Percentiles rank a stretch among this genome's conserved stretches.
These are phyloP conservation scores for Drosophila sp. DNA, from an alignment of 1,140 invertebrate genomes.

Conservation along the genomic window DNA sequence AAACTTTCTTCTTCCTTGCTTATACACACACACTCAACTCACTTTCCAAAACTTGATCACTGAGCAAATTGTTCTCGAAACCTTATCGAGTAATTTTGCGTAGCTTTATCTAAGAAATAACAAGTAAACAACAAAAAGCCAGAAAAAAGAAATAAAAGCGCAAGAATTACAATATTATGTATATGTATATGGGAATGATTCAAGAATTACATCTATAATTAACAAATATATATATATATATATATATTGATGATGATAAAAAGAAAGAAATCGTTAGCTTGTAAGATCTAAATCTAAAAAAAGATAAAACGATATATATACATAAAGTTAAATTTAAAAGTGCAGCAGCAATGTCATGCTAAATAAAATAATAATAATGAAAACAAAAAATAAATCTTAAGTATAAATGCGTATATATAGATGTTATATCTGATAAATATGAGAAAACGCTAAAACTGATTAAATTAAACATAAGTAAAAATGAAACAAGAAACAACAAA, in stretches of 20 bases:
- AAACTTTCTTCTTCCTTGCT: not conserved
- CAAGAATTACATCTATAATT: not conserved
- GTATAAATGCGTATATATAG: conserved; percentile 63
- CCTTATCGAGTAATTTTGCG: not conserved
- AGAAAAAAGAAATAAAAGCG: conserved; percentile 7
- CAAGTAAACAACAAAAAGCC: conserved; percentile 24
- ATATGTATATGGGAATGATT: conserved; percentile 40
- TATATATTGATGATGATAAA: not conserved
- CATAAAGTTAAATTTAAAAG: conserved; percentile 54
- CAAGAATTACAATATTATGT: conserved; percentile 45
- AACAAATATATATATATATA: not conserved
- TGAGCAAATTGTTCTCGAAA: conserved; percentile 16
- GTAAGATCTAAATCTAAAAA: conserved; percentile 40
- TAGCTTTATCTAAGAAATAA: conserved; percentile 12
- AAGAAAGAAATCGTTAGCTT: conserved; percentile 21
- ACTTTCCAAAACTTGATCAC: conserved; percentile 21
- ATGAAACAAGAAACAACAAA: conserved; percentile 53
- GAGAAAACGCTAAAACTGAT: conserved; percentile 76
- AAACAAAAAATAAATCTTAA: conserved; percentile 62
- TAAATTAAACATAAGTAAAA: conserved; percentile 70
- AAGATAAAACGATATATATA: conserved; percentile 57
- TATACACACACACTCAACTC: not conserved
- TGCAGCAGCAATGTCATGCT: conserved; percentile 58
- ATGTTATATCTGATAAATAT: conserved; percentile 67
- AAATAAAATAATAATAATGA: not conserved